These are phyloP conservation scores for Camarhynchus parvulus DNA, from an alignment of 2,113 vertebrate species.

Conservation along the genomic window DNA sequence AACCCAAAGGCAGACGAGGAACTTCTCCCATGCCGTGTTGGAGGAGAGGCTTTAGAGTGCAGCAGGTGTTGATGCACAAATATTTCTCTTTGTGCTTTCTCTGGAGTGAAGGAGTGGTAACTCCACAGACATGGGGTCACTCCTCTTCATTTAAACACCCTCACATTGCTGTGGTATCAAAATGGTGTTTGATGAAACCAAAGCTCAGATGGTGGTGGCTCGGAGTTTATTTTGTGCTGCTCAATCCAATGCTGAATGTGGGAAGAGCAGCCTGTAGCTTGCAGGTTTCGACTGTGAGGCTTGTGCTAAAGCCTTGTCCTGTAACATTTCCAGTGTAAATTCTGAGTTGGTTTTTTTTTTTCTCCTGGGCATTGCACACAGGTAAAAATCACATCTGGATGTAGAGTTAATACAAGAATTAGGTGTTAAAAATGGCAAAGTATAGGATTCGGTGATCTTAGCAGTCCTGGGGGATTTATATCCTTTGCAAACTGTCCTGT, in stretches of 20 bases:
- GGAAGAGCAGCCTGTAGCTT: background rate
- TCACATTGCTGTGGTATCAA: background rate
- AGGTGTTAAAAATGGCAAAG: background rate
- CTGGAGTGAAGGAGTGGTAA: background rate
- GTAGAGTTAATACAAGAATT: background rate
- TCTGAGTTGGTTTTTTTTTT: background rate
- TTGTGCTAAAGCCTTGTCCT: background rate
- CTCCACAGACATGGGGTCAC: fast-evolving
- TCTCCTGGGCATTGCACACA: background rate
- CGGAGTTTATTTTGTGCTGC: background rate
- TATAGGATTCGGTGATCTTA: background rate
- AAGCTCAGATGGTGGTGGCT: background rate
- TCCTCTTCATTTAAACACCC: background rate
- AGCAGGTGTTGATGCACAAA: background rate
- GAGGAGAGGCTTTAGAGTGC: background rate
- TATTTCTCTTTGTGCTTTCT: background rate
- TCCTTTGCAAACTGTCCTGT: background rate
- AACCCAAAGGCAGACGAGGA: background rate
- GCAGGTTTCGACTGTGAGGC: background rate
- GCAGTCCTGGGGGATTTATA: background rate
- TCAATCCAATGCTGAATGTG: background rate
- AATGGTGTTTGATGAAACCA: background rate
- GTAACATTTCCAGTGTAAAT: background rate
- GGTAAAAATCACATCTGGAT: background rate
- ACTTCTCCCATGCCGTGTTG: fast-evolving